Base-by-base conservation (phyloP, 2,113 vertebrate genomes). In the Colistium nudipinnis region DNA sequence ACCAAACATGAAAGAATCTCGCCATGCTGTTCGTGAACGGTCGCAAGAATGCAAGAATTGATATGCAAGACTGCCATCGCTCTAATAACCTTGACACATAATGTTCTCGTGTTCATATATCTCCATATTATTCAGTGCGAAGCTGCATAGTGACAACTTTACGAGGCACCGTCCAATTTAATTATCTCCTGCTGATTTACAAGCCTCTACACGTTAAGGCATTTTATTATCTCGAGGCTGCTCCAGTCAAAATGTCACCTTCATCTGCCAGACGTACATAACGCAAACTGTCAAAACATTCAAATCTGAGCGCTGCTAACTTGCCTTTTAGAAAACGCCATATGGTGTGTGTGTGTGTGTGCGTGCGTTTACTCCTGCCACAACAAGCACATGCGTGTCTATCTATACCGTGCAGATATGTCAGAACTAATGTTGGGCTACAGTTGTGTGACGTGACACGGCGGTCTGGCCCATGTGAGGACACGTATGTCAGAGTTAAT, bases 241-340 rank as follows among this genome's bases (percentile, higher is more conserved):
- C 39, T 35, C 16, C 44, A 55, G 35, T 20, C 53, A 59, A 84
- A 67, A 70, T 31, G 44, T 64, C 56, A 72, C 6, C 70, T 65
- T n/a, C n/a, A n/a, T n/a, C n/a, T 49, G 43, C 39, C 43, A 10
- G 27, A 5, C 4, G 31, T 17, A 17, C n/a, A 25, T n/a, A 6
- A 19, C 36, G 69, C 12, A 43, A 19, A 36, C 27, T 44, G 22
- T 35, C 10, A 33, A 31, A 22, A 64, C 63, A 44, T n/a, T 39
- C 56, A 61, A 33, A 70, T 38, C 19, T 4, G 24, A 59, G 19
- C 13, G 59, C 19, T 51, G 30, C 48, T 27, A 38, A 33, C 41
- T 27, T 2, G 59, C 54, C 62, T 77, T 67, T 59, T 24, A 28
- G 24, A 72, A 70, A 73, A 64, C 74, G 19, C 45, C 35, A 57